These are phyloP conservation scores for Leptopilina boulardi DNA, from an alignment of 1,140 invertebrate species.

Conservation along the genomic window DNA sequence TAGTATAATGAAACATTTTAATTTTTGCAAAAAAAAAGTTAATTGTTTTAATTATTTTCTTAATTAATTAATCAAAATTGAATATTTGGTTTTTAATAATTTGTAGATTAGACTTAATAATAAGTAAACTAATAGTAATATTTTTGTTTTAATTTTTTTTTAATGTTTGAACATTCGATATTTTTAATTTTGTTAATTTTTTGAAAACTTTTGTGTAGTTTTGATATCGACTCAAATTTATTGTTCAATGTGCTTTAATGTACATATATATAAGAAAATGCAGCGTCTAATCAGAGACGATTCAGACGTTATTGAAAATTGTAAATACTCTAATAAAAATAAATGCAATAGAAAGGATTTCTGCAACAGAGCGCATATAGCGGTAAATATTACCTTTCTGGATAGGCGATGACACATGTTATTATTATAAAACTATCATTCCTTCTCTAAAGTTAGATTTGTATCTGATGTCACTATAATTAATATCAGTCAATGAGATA, in stretches of 20 bases:
- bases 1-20: background rate
- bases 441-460: constrained; percentile 23
- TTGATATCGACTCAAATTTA: background rate
- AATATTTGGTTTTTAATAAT: too few species aligned
- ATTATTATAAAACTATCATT: constrained; percentile 28
- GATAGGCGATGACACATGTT: constrained; percentile 21
- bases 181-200: background rate
- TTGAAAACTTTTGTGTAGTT: background rate
- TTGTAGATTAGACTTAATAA: too few species aligned
- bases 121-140: too few species aligned
- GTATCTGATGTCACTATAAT: constrained; percentile 30
- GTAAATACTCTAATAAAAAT: constrained; percentile 25
- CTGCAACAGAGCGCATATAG: constrained; percentile 12
- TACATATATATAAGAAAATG: background rate
- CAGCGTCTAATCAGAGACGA: background rate
- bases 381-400: constrained; percentile 30
- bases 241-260: background rate
- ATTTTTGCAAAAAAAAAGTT: background rate
- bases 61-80: too few species aligned
- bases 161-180: too few species aligned
- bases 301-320: background rate
- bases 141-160: too few species aligned
- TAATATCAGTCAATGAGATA: constrained; percentile 11
- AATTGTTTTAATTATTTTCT: background rate
- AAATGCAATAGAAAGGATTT: constrained; percentile 4